Evolutionary conservation across 2,888 invertebrate genomes (phyloP), one percentile per base, ranked within the genome.

Genomic region (Cloeon dipterum): DNA sequence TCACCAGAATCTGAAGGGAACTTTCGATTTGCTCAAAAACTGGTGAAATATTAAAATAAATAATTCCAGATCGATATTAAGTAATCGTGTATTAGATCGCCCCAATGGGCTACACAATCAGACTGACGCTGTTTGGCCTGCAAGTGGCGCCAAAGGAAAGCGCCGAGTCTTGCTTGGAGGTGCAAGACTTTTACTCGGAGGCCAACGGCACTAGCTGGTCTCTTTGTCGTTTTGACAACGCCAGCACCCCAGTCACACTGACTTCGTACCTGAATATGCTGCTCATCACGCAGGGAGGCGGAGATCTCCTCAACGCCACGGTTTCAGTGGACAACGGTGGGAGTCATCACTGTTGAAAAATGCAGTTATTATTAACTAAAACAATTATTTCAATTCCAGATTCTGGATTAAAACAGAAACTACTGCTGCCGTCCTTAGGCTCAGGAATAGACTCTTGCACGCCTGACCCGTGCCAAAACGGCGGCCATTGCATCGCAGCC

Each of bases 381-480:
- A 3, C 13, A 7, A n/a, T n/a, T n/a, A n/a, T n/a, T n/a, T n/a
- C 17, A 34, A 18, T 52, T 58, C 34, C 53, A 62, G 76, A 76
- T 54, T 61, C 63, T 10, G 66, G 66, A 42, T 74, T 69, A 52
- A 69, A 67, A 51, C 61, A 56, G 43, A 75, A 75, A 55, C 54
- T 75, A 17, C 17, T 18, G 10, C 17, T 18, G 17, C 16, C 20
- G 18, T 23, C 17, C 5, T 16, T 23, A 13, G 35, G 10, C 2
- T n/a, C 16, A 16, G 20, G 33, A 34, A 34, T 74, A 33, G 75
- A 77, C 49, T 66, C 72, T 0, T 81, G 79, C 51, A 60, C 62
- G 35, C 77, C 77, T 0, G 74, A 75, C 55, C 77, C 77, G 0
- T 82, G 81, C 47, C 57, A 66, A 41, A 68, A 75, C 50, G 68